Base-by-base conservation (phyloP, 2,113 vertebrate species). In the Xiphias gladius region DNA sequence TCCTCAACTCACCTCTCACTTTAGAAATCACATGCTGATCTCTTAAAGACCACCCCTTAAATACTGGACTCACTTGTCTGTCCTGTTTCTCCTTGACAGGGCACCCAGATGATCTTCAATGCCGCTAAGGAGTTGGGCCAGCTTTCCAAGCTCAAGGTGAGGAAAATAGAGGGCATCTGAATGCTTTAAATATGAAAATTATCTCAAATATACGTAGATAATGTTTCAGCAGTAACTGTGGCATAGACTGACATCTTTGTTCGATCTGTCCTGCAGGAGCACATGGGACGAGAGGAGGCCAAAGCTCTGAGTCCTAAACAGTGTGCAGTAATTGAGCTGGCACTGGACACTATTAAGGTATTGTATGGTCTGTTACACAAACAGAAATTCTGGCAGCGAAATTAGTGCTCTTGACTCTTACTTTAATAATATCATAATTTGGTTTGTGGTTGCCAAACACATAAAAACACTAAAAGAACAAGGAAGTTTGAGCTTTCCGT, bases 331-430 rank as follows among this genome's bases (percentile, higher is more conserved):
- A 98, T 99, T 24, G 98, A 99, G 76, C 94, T 99, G 63, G 98
- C 97, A 0, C 91, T 99, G 90, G 98, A 99, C 85, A 99, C 98
- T 70, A 99, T 99, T 92, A 99, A 99, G 97, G 98, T 98, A 90
- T 26, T 1, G 39, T 30, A 30, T 7, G 17, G 5, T 57, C 39
- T 46, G 50, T 46, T 24, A 19, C 46, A 57, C 41, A 39, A 68
- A 19, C 59, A 55, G 4, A 72, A 16, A 28, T 19, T 8, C 24
- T 37, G 30, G 11, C 26, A 24, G 20, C 48, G n/a, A 62, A 35
- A 28, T 35, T 0, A 7, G 1, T 30, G 48, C 28, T 48, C 32
- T 43, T 30, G 16, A n/a, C 19, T 48, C 3, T 54, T 61, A 62
- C 22, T 75, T 32, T 6, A 10, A 17, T 1, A 28, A 11, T 17